These are phyloP conservation scores for Ictalurus punctatus DNA, from an alignment of 2,113 vertebrate genomes.

Conservation along the genomic window DNA sequence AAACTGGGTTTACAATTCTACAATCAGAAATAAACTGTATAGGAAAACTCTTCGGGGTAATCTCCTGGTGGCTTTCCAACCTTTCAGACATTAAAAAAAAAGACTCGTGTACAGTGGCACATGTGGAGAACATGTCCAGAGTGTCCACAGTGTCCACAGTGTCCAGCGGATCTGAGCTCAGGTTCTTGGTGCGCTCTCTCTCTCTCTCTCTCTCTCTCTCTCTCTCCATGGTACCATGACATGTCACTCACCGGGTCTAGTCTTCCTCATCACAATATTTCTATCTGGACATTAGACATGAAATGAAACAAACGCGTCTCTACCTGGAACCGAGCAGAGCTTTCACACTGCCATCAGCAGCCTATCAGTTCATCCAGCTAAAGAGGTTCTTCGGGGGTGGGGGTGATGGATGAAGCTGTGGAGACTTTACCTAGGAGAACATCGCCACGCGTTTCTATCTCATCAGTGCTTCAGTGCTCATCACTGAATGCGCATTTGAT, in stretches of 20 bases:
- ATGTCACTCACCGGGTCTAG: background rate
- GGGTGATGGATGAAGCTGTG: background rate
- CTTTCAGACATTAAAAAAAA: too few relatives aligned
- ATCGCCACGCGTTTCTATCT: background rate
- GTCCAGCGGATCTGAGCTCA: too few relatives aligned
- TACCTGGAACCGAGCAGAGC: background rate
- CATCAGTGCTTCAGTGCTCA: background rate
- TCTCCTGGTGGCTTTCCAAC: too few relatives aligned
- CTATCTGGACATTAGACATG: background rate
- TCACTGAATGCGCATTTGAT: too few relatives aligned
- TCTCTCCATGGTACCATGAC: background rate
- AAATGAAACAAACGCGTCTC: background rate
- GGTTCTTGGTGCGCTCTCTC: background rate
- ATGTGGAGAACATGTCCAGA: background rate
- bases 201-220: too few relatives aligned
- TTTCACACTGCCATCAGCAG: background rate
- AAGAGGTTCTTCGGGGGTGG: background rate
- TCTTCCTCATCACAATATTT: background rate
- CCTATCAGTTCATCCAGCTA: background rate
- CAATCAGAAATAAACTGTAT: background rate
- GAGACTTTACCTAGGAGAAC: constrained; percentile 4
- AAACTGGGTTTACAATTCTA: background rate
- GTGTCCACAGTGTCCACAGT: too few relatives aligned
- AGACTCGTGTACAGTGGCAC: background rate
- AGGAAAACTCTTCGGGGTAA: background rate